Conservation (phyloP, 2,888 invertebrate species). For the Caenorhabditis sinica region DNA sequence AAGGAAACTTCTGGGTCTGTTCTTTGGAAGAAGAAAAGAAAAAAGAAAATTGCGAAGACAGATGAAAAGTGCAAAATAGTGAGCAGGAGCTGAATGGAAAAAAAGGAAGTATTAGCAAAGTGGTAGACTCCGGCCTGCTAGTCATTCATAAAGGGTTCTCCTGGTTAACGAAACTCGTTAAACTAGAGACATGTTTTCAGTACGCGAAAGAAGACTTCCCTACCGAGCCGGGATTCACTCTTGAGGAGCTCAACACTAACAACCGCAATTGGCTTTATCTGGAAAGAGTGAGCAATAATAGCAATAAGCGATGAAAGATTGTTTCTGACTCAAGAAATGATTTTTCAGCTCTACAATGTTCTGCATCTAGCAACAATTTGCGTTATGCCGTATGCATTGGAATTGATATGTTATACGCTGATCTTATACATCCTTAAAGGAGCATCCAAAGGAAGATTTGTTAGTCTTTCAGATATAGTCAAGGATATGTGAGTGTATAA, state of each 20-base stretch:
- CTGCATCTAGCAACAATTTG: conserved; percentile 73
- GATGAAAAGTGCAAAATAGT: conserved; percentile 32
- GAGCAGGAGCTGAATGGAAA: conserved; percentile 8
- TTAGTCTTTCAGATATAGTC: conserved; percentile 55
- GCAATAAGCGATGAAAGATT: conserved; percentile 4
- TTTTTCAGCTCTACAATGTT: conserved; percentile 73
- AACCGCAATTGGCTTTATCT: conserved; percentile 62
- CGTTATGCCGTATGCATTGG: conserved; percentile 71
- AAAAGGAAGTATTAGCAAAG: conserved; percentile 7
- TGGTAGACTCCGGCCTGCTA: not conserved
- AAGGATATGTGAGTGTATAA: conserved; percentile 47
- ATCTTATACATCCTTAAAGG: conserved; percentile 74
- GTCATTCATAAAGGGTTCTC: not conserved
- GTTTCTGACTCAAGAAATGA: not conserved
- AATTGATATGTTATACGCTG: conserved; percentile 70
- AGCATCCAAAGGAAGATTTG: conserved; percentile 63
- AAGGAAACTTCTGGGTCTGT: conserved; percentile 12
- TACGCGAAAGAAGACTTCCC: conserved; percentile 52
- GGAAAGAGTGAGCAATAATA: conserved; percentile 47
- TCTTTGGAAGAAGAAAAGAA: conserved; percentile 15
- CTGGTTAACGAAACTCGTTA: conserved; percentile 10
- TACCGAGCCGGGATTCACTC: conserved; percentile 49
- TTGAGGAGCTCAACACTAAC: conserved; percentile 55
- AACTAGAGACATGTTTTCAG: conserved; percentile 27
- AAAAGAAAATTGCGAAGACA: not conserved